Conservation (phyloP, 1,140 invertebrate species). For the Aphaenogaster floridana region DNA sequence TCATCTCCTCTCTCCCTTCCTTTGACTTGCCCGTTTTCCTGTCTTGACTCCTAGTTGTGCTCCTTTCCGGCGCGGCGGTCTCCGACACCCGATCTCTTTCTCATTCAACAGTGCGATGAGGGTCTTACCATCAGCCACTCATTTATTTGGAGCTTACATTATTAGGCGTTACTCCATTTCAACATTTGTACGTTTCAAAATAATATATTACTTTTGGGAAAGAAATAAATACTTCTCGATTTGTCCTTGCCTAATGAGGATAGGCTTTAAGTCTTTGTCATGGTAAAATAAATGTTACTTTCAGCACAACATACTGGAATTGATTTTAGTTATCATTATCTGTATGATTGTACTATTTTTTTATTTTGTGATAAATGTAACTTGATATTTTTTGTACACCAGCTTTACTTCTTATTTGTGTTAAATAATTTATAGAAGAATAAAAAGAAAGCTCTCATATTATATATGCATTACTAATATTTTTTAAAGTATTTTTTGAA, state of each 20-base stretch:
- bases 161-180: slow-evolving; percentile 82
- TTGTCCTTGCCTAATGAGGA: slow-evolving; percentile 17
- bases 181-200: slow-evolving; percentile 81
- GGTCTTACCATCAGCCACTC: slow-evolving; percentile 75
- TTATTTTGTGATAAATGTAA: not conserved
- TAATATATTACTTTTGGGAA: slow-evolving; percentile 79
- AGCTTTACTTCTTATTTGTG: not conserved
- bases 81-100: slow-evolving; percentile 25
- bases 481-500: not conserved
- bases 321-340: not conserved
- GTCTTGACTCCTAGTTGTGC: slow-evolving; percentile 36
- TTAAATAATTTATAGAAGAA: not conserved
- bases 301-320: not conserved
- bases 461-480: not conserved
- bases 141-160: slow-evolving; percentile 81
- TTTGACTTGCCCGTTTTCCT: slow-evolving; percentile 1
- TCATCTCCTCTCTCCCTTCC: slow-evolving; percentile 56
- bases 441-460: not conserved
- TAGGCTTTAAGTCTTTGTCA: not conserved
- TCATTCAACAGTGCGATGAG: slow-evolving; percentile 60
- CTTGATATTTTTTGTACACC: not conserved
- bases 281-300: not conserved
- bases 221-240: slow-evolving; percentile 58
- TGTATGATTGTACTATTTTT: not conserved
- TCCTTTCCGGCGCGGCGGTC: slow-evolving; percentile 6